phyloP scores from a whole-genome alignment of 1,140 invertebrate genomes.

The Lutraria rhynchaena region DNA sequence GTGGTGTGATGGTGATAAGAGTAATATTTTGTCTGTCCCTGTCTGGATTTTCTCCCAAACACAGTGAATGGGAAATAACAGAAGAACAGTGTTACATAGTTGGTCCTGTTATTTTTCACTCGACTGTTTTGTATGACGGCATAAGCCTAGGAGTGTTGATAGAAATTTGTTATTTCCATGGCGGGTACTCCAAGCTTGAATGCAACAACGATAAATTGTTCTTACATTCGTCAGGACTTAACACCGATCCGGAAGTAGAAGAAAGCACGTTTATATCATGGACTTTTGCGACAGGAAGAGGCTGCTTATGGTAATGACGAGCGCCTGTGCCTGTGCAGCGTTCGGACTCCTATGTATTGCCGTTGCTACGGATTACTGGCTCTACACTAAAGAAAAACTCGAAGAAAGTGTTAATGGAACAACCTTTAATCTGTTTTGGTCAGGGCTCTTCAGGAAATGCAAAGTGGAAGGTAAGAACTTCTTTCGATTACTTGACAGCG shows the following conservation, averaged over 20 bases:
- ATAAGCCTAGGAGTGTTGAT: not conserved
- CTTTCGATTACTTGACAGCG: no score
- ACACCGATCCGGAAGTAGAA: conserved; percentile 13
- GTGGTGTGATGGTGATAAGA: conserved; percentile 35
- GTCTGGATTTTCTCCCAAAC: conserved; percentile 1
- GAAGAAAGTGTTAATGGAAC: conserved; percentile 67
- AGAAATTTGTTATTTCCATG: not conserved
- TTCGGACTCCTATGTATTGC: conserved; percentile 80
- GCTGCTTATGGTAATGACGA: conserved; percentile 80
- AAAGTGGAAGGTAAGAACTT: conserved; percentile 74
- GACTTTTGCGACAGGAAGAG: conserved; percentile 80
- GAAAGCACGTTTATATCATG: conserved; percentile 69
- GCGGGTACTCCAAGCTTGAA: not conserved
- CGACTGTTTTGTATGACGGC: not conserved
- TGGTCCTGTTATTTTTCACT: not conserved
- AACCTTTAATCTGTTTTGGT: conserved; percentile 74
- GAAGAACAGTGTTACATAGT: not conserved
- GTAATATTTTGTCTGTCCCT: not conserved
- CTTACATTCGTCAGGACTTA: conserved; percentile 6
- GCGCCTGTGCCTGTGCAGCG: conserved; percentile 80
- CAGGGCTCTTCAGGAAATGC: conserved; percentile 80
- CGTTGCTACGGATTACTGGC: conserved; percentile 81
- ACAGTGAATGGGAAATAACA: not conserved
- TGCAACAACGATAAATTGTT: not conserved
- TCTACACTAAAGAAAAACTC: conserved; percentile 76